Base-by-base conservation (phyloP, 2,113 vertebrate species). In the Vombatus ursinus region DNA sequence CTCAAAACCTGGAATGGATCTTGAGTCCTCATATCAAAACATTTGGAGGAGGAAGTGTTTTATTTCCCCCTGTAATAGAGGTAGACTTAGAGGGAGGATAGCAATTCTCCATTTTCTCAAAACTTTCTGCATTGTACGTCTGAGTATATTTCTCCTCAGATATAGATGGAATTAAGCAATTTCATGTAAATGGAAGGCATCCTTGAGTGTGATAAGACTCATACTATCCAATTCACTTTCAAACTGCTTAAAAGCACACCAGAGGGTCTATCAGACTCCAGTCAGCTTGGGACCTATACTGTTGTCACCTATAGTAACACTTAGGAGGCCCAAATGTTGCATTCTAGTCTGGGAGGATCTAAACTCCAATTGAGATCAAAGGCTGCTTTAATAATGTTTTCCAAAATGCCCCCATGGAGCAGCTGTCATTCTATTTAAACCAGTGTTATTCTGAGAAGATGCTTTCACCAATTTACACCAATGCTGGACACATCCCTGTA, bases 311-410 rank as follows among this genome's bases (percentile, higher is more conserved):
- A 91, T 0, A 61, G 28, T 31, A 61, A 37, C 10, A 52, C 23
- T 22, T 5, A 94, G 93, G 37, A 92, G 19, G 50, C 0, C 57
- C 52, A 90, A 52, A 84, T 8, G 3, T 47, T 95, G 90, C 37
- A 93, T n/a, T 91, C 47, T 96, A 12, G 47, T 24, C 23, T 52
- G 50, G 52, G 93, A 93, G 57, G 94, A 93, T 51, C 8, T 93
- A 48, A 96, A 9, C 28, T 95, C n/a, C 93, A 44, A 92, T 89
- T 90, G 68, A 93, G 89, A 95, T 51, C 52, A 61, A 61, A 61
- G 11, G 11, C 57, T 61, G 28, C 57, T 68, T 68, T 37, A 37
- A 68, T 68, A 68, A 16, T 68, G 31, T 37, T 68, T 68, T 37
- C 31, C 11, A 68, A 11, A 61, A 61, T 61, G 10, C 28, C 26